phyloP scores from a whole-genome alignment of 2,888 invertebrate species.

The Catocala sponsa region DNA sequence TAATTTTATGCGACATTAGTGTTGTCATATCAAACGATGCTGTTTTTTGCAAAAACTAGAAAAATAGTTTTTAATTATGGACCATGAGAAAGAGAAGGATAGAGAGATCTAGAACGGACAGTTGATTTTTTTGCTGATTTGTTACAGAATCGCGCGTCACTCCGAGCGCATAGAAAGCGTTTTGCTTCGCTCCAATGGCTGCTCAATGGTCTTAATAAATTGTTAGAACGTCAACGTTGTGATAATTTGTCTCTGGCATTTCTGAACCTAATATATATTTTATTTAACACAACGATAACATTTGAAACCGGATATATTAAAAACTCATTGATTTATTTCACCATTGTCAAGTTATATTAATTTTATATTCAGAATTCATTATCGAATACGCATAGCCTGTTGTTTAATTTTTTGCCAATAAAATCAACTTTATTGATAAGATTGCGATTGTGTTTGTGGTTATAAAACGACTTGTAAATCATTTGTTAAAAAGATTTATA shows the following conservation, averaged over 20 bases:
- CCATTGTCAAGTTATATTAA: constrained; percentile 2
- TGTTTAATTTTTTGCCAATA: constrained; percentile 9
- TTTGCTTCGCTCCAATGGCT: constrained; percentile 63
- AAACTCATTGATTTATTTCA: constrained; percentile 10
- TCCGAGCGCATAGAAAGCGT: constrained; percentile 69
- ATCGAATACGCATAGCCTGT: neutral
- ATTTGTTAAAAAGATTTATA: constrained; percentile 1
- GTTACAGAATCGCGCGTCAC: constrained; percentile 46
- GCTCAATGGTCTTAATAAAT: constrained; percentile 62
- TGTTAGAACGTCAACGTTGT: constrained; percentile 47
- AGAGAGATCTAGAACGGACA: constrained; percentile 14
- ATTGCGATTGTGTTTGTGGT: constrained; percentile 3
- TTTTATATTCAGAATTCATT: constrained; percentile 2
- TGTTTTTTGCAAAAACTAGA: neutral
- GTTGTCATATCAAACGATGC: neutral
- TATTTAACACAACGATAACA: neutral
- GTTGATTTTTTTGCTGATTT: constrained; percentile 38
- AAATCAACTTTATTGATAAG: constrained; percentile 6
- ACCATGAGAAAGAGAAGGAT: neutral
- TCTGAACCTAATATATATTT: too few species aligned
- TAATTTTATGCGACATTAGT: constrained; percentile 4
- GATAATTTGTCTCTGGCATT: constrained; percentile 26
- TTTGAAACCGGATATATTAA: neutral
- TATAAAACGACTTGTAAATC: constrained; percentile 9
- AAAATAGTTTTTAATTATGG: too few species aligned